These are phyloP conservation scores for Alauda arvensis DNA, from an alignment of 2,797 vertebrate species.

Conservation along the genomic window DNA sequence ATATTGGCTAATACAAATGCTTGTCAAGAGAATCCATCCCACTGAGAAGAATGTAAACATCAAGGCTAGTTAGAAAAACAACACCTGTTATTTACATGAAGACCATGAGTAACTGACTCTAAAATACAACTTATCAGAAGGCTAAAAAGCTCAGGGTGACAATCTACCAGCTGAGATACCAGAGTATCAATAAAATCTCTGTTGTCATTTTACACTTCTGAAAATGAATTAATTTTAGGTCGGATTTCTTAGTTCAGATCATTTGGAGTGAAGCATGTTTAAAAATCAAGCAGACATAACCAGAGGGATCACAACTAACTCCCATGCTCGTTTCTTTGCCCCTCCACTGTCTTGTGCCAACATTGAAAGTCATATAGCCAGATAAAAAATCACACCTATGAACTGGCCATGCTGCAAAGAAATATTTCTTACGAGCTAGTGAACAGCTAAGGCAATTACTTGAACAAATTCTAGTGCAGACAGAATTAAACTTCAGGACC, in stretches of 20 bases:
- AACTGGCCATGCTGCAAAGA: neutral
- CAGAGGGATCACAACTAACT: neutral
- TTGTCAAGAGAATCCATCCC: too few relatives aligned
- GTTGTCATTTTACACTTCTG: neutral
- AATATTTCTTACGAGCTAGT: neutral
- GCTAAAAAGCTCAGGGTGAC: too few relatives aligned
- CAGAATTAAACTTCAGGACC: neutral
- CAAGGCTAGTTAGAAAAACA: too few relatives aligned
- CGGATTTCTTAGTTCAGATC: neutral
- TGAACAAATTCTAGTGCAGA: neutral
- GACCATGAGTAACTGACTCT: too few relatives aligned
- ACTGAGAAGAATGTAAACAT: too few relatives aligned
- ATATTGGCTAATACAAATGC: too few relatives aligned
- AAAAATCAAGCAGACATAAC: neutral
- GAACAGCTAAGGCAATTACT: neutral
- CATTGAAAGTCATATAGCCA: neutral
- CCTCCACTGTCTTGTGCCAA: fast-evolving
- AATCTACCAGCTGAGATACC: neutral
- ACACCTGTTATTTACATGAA: too few relatives aligned
- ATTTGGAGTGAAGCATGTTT: neutral
- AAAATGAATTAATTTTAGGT: neutral
- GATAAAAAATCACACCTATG: neutral
- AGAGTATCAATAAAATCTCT: neutral
- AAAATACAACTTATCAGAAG: too few relatives aligned
- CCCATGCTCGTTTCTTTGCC: neutral